These are phyloP conservation scores for Athalia circularis DNA, from an alignment of 2,888 invertebrate genomes.

Conservation along the genomic window DNA sequence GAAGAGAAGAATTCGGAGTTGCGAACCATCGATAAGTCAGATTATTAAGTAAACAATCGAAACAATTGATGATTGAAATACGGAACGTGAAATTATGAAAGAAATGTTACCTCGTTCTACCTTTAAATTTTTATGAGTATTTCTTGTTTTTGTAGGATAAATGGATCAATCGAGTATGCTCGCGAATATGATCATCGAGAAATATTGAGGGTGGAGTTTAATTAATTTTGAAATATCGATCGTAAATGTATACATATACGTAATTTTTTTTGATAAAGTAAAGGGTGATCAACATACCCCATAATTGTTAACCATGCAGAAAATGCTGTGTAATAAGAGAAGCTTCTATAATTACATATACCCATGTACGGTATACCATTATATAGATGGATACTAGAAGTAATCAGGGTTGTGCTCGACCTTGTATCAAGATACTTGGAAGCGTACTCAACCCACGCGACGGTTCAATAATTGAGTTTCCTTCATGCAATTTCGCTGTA, in stretches of 20 bases:
- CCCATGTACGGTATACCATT: no score
- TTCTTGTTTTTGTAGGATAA: no score
- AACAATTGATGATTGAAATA: conserved; percentile 15
- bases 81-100: neutral
- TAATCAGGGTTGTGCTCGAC: conserved; percentile 4
- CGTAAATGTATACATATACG: no score
- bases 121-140: neutral
- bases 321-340: no score
- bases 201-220: no score
- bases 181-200: no score
- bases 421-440: neutral
- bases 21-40: conserved; percentile 24
- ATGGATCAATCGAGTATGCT: no score
- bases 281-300: no score
- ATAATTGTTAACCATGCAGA: no score
- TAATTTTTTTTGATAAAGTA: no score
- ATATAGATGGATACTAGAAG: neutral
- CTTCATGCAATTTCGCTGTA: conserved; percentile 21
- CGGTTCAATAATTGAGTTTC: conserved; percentile 5
- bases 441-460: neutral
- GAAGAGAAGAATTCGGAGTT: neutral
- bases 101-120: neutral
- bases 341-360: no score
- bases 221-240: no score
- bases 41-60: neutral